Evolutionary conservation across 2,888 invertebrate genomes (phyloP), one percentile per base, ranked within the genome.

Genomic region (Odontothrips loti): DNA sequence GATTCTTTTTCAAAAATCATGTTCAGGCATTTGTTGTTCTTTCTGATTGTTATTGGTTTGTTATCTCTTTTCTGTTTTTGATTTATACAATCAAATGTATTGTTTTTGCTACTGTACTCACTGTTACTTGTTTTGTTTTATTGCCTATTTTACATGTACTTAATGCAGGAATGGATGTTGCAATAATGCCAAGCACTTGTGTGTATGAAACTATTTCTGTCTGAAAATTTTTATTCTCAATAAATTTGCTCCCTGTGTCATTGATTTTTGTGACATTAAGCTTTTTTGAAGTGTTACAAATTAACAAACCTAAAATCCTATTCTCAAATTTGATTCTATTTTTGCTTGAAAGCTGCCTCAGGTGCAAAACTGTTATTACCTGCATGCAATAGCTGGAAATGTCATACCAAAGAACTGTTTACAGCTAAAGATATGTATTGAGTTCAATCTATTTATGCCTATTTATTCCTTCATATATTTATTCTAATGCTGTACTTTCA

Each of bases 61-160:
- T n/a, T n/a, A n/a, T n/a, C n/a, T n/a, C n/a, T n/a, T n/a, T n/a
- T 23, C 23, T 68, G 68, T 20, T 20, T 68, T 68, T n/a, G 20
- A 20, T 9, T 68, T 68, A 2, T 23, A n/a, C 20, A 68, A 23
- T n/a, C 68, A n/a, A 23, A 8, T 68, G 68, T 68, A 23, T 68
- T 68, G 51, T 68, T 68, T 11, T 68, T 68, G 68, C 23, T 68
- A 23, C 23, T n/a, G n/a, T 63, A 51, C 17, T 51, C 51, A 4
- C 12, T 51, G 51, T 51, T n/a, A n/a, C n/a, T n/a, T n/a, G n/a
- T n/a, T 51, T 68, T 68, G 23, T 68, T 68, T n/a, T 68, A 68
- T 6, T 68, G 23, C 23, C 11, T 68, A 68, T 51, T 51, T 51
- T 51, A n/a, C n/a, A 23, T n/a, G 3, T 68, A 68, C 68, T 68